Percentiles rank a stretch among this genome's conserved stretches.
These are phyloP conservation scores for Biston stratarius DNA, from an alignment of 2,888 invertebrate species.

Conservation along the genomic window DNA sequence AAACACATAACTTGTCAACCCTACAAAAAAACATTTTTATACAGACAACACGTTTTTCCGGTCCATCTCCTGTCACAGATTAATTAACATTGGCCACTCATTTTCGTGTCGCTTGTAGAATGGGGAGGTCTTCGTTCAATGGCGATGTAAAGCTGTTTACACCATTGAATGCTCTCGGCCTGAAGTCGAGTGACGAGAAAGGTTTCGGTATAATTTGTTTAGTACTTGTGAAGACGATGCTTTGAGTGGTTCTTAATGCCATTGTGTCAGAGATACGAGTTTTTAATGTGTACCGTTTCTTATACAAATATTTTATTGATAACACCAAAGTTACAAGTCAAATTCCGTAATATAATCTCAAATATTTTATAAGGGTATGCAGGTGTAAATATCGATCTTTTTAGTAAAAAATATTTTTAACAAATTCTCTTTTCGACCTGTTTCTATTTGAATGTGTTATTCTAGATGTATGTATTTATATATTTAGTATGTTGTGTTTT, in stretches of 20 bases:
- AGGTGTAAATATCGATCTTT: too few species aligned
- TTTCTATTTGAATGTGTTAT: too few species aligned
- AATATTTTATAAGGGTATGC: too few species aligned
- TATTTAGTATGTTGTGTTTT: too few species aligned
- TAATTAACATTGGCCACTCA: not conserved
- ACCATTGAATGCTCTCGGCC: conserved; percentile 49
- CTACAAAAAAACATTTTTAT: too few species aligned
- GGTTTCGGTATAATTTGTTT: conserved; percentile 41
- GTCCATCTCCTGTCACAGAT: not conserved
- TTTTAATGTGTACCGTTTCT: not conserved
- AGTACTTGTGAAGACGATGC: conserved; percentile 15
- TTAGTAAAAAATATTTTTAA: too few species aligned
- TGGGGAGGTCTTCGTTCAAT: conserved; percentile 35
- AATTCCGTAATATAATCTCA: too few species aligned
- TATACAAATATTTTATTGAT: not conserved
- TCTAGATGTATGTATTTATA: too few species aligned
- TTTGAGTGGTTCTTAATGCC: conserved; percentile 9
- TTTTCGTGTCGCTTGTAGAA: not conserved
- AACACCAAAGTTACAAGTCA: not conserved
- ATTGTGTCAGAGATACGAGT: conserved; percentile 10
- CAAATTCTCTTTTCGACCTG: too few species aligned
- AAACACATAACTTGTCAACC: too few species aligned
- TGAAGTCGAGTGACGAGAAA: conserved; percentile 51
- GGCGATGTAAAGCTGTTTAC: conserved; percentile 54
- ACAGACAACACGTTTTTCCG: too few species aligned